Percentiles rank a stretch among this genome's conserved stretches.
These are phyloP conservation scores for Lepus timidus DNA, from an alignment of 2,113 vertebrate species.

Conservation along the genomic window DNA sequence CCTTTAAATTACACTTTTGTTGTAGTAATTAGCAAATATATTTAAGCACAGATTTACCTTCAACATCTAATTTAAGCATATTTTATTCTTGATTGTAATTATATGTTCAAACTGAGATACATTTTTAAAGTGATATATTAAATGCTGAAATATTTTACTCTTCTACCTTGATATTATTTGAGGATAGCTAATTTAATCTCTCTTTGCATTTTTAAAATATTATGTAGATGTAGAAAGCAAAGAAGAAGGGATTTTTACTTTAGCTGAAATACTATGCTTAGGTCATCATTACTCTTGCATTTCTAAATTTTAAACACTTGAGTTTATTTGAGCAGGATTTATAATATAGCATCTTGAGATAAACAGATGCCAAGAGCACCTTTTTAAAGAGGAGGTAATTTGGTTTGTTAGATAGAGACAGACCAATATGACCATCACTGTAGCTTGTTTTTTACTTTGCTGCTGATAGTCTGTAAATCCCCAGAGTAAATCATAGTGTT, in stretches of 20 bases:
- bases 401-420: conserved; percentile 61
- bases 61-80: conserved; percentile 37
- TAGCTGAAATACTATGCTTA: conserved; percentile 32
- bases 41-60: neutral
- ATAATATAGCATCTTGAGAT: conserved; percentile 42
- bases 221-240: conserved; percentile 47
- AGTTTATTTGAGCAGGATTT: conserved; percentile 65
- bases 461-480: conserved; percentile 20
- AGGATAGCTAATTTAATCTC: neutral
- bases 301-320: conserved; percentile 65
- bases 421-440: neutral
- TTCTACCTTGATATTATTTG: conserved; percentile 61
- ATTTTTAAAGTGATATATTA: conserved; percentile 53
- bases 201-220: conserved; percentile 35
- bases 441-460: conserved; percentile 48
- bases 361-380: conserved; percentile 63
- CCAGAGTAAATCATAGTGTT: conserved; percentile 49
- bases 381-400: conserved; percentile 56
- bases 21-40: conserved; percentile 38
- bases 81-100: conserved; percentile 70
- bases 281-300: conserved; percentile 40
- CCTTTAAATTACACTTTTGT: conserved; percentile 26
- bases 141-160: neutral
- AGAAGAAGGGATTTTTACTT: conserved; percentile 43
- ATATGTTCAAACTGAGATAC: conserved; percentile 52